phyloP scores from a whole-genome alignment of 2,797 vertebrate genomes.

The Chrosomus eos region DNA sequence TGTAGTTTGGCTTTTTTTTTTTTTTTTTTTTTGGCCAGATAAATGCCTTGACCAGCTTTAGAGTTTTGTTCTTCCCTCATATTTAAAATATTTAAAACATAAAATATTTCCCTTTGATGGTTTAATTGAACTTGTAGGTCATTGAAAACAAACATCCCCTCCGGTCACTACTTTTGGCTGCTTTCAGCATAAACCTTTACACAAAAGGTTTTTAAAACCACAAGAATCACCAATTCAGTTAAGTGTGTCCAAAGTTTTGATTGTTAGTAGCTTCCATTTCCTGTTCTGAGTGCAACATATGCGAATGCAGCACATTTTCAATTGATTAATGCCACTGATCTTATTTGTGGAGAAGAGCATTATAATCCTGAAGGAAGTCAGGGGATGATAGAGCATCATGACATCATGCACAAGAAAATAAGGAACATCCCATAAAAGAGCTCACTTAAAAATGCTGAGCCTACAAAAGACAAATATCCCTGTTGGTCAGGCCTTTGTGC shows the following conservation, averaged over 20 bases:
- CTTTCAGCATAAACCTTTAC: neutral
- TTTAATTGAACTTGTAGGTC: neutral
- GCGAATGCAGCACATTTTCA: constrained; percentile 70
- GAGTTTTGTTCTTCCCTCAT: neutral
- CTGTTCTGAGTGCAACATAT: constrained; percentile 58
- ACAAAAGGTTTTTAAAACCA: neutral
- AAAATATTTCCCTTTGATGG: neutral
- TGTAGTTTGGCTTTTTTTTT: neutral
- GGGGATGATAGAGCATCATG: constrained; percentile 54
- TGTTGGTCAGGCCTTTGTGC: neutral
- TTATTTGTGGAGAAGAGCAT: constrained; percentile 71
- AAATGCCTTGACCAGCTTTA: neutral
- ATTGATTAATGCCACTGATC: constrained; percentile 73
- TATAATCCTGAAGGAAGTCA: constrained; percentile 66
- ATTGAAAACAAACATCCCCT: neutral
- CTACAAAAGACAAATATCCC: neutral
- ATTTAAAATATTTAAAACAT: neutral
- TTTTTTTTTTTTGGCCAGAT: neutral
- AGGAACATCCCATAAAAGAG: constrained; percentile 43
- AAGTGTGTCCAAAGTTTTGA: constrained; percentile 23
- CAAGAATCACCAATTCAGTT: neutral
- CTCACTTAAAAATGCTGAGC: constrained; percentile 22
- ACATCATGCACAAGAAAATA: constrained; percentile 46
- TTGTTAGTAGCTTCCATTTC: constrained; percentile 28
- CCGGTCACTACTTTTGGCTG: neutral